These are phyloP conservation scores for Orchestia grillus DNA, from an alignment of 1,140 invertebrate species.

Conservation along the genomic window DNA sequence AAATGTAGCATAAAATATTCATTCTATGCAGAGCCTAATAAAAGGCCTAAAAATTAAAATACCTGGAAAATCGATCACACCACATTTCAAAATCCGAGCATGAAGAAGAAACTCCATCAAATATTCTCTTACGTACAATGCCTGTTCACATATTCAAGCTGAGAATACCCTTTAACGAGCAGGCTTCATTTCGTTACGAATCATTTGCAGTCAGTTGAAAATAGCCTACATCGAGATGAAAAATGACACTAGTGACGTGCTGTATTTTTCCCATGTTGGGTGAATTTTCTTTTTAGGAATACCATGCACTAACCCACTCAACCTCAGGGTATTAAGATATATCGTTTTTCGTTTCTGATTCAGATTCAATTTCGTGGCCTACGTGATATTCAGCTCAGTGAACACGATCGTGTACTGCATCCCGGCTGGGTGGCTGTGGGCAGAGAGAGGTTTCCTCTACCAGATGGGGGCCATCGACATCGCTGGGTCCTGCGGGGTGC, in stretches of 20 bases:
- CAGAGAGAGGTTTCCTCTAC: conserved; percentile 86
- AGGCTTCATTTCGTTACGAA: not conserved
- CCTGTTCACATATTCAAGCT: not conserved
- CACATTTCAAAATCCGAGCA: no score
- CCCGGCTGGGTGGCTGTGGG: conserved; percentile 94
- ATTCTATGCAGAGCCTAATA: no score
- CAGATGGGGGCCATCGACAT: conserved; percentile 88
- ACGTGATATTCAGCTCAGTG: conserved; percentile 89
- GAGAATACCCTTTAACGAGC: not conserved
- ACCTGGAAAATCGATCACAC: no score
- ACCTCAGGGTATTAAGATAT: not conserved
- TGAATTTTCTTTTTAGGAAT: not conserved
- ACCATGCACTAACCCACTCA: not conserved
- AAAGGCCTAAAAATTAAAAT: no score
- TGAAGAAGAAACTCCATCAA: no score
- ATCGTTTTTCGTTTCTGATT: conserved; percentile 57
- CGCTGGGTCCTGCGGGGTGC: conserved; percentile 91
- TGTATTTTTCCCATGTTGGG: not conserved
- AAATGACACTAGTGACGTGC: not conserved
- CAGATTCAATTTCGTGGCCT: conserved; percentile 90
- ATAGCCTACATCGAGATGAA: not conserved
- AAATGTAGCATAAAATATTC: no score
- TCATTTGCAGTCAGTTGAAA: not conserved
- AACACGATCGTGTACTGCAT: conserved; percentile 93
- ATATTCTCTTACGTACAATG: not conserved